These are phyloP conservation scores for Acridotheres tristis DNA, from an alignment of 2,797 vertebrate genomes.

Conservation along the genomic window DNA sequence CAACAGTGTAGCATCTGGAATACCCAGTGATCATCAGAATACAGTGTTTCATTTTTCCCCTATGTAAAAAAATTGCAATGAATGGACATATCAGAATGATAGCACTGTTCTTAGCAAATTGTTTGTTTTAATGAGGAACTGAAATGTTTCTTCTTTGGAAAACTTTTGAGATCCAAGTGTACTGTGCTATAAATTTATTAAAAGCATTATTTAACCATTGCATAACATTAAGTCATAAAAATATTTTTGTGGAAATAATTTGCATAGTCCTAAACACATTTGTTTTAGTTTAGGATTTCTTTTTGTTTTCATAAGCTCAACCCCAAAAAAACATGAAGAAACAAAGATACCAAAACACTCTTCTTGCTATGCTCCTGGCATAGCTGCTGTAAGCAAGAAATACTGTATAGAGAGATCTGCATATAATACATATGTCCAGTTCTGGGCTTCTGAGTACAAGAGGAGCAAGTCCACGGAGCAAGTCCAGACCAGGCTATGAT, in stretches of 20 bases:
- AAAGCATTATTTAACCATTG: background rate
- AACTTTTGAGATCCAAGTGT: background rate
- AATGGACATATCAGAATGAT: background rate
- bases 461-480: background rate
- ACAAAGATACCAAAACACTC: background rate
- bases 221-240: background rate
- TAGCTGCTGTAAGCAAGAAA: background rate
- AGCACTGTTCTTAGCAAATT: background rate
- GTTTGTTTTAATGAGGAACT: background rate
- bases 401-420: background rate
- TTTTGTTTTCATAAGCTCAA: background rate
- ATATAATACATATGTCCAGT: rapidly evolving
- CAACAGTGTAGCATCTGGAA: background rate
- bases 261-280: background rate
- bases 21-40: background rate
- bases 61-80: background rate
- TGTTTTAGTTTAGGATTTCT: background rate
- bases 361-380: background rate
- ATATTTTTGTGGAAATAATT: background rate
- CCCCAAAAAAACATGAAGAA: background rate
- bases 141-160: background rate
- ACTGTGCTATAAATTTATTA: background rate
- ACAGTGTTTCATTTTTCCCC: background rate
- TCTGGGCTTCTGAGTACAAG: background rate
- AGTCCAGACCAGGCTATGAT: too few species aligned